Conservation (phyloP, 2,797 vertebrate species). For the Microchirus variegatus region DNA sequence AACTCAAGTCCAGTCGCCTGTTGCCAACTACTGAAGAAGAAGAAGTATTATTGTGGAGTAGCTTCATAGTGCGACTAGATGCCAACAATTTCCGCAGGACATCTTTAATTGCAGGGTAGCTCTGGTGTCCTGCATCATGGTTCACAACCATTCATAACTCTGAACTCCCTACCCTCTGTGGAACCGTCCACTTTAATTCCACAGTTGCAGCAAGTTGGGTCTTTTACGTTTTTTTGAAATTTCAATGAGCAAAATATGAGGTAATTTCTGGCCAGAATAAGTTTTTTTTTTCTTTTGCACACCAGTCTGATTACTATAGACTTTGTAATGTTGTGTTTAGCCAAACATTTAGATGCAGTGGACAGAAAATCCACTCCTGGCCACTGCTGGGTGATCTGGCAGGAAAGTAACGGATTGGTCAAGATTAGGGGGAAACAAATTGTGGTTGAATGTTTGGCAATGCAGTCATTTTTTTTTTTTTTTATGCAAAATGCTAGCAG, state of each 20-base stretch:
- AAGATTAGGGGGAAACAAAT: background rate
- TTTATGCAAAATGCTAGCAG: background rate
- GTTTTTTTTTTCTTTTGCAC: background rate
- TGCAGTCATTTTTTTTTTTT: background rate
- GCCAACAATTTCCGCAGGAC: too few relatives aligned
- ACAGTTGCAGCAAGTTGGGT: too few relatives aligned
- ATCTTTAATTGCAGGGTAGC: too few relatives aligned
- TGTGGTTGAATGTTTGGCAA: background rate
- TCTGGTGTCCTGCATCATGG: background rate
- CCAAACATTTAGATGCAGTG: background rate
- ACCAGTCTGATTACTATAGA: background rate
- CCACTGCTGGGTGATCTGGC: background rate
- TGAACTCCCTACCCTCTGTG: background rate
- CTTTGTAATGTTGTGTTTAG: slow-evolving; percentile 4
- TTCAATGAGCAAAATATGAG: background rate
- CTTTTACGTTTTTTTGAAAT: too few relatives aligned
- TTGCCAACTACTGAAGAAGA: too few relatives aligned
- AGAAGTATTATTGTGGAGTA: too few relatives aligned
- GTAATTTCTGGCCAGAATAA: background rate
- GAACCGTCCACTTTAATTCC: too few relatives aligned
- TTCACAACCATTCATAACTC: background rate
- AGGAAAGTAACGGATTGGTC: background rate
- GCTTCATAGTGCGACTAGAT: too few relatives aligned
- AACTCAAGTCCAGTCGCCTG: too few relatives aligned
- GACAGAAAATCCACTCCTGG: background rate